Evolutionary conservation across 2,113 vertebrate genomes (phyloP), one percentile per base, ranked within the genome.

Genomic region (Acrocephalus kingi): DNA sequence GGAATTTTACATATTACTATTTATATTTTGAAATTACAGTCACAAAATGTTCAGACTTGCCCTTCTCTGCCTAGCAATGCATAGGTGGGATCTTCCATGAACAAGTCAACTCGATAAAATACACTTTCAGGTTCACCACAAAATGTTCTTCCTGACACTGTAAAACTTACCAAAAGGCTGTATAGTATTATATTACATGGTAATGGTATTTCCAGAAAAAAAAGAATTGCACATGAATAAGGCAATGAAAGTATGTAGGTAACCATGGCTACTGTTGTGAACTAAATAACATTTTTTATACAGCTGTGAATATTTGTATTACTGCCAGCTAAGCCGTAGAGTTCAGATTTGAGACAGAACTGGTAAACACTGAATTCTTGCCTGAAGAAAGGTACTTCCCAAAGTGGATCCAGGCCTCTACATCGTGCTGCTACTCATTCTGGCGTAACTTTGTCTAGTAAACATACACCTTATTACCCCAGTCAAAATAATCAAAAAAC

Each of bases 251-350:
- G 89, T 97, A 98, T 97, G 96, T 93, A 98, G 97, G 98, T 98
- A 98, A 97, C 98, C 98, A 98, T 98, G 97, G 94, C 97, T 89
- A 98, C 98, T 94, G 95, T 97, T 98, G 90, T 96, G 97, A 97
- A 97, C 96, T 94, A 97, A 98, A 95, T 97, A 98, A 98, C 78
- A 98, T 97, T 96, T 97, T 98, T 97, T 97, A 96, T 96, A 96
- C 94, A 97, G 97, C 97, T 98, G 96, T 96, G 97, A 97, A 97
- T 91, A 97, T 97, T 96, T 97, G 96, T 97, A 93, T 87, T 87
- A 89, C 63, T 97, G 96, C 94, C 96, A 98, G 93, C 93, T 93
- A 96, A 87, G 95, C 90, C 19, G 63, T 54, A 96, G 96, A 95
- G 94, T 96, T 93, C 93, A 94, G 56, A 97, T 95, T 93, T 76